phyloP scores from a whole-genome alignment of 2,888 invertebrate species.

The Apomyelois bistriatella region DNA sequence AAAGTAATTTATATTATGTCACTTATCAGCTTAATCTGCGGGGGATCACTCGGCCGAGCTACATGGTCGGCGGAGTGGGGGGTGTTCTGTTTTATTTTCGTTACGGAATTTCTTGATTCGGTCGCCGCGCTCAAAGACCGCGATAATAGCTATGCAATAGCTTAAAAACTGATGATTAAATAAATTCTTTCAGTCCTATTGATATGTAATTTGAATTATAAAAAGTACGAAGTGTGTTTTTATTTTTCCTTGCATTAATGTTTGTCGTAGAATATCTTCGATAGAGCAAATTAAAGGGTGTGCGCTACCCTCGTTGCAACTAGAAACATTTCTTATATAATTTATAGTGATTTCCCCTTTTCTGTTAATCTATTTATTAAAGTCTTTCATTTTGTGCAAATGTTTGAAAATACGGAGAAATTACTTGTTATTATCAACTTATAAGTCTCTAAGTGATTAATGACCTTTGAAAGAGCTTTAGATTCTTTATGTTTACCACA shows the following conservation, averaged over 20 bases:
- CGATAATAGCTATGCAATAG: too few relatives aligned
- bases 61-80: too few relatives aligned
- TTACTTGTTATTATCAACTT: neutral
- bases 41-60: too few relatives aligned
- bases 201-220: too few relatives aligned
- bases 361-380: slow-evolving; percentile 13
- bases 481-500: too few relatives aligned
- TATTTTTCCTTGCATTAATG: slow-evolving; percentile 24
- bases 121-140: too few relatives aligned
- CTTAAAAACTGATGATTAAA: too few relatives aligned
- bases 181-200: too few relatives aligned
- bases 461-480: neutral
- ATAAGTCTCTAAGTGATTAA: neutral
- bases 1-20: too few relatives aligned
- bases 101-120: too few relatives aligned
- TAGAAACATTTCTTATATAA: slow-evolving; percentile 8
- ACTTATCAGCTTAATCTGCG: too few relatives aligned
- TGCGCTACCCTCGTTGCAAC: neutral
- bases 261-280: neutral
- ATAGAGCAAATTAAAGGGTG: slow-evolving; percentile 5
- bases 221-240: neutral
- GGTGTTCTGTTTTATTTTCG: too few relatives aligned
- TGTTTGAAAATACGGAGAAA: neutral
- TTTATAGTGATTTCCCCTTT: slow-evolving; percentile 13
- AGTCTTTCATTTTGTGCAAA: slow-evolving; percentile 13